phyloP scores from a whole-genome alignment of 2,888 invertebrate species.

The Agonopterix heracliana region DNA sequence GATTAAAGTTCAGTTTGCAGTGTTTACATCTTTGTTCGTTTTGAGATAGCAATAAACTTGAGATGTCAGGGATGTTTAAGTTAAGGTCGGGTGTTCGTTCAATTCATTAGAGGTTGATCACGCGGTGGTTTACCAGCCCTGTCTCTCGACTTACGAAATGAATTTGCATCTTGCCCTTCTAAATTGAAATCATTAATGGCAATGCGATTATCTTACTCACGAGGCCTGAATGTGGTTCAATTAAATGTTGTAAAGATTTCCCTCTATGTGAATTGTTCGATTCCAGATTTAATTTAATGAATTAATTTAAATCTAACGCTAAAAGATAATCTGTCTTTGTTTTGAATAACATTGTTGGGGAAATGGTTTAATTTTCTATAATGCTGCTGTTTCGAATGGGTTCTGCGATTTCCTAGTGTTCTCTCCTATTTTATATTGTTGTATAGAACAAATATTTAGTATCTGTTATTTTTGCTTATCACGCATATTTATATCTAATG shows the following conservation, averaged over 20 bases:
- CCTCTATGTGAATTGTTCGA: constrained; percentile 62
- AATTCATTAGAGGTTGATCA: constrained; percentile 47
- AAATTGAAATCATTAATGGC: constrained; percentile 71
- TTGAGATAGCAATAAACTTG: too few relatives aligned
- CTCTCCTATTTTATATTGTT: too few relatives aligned
- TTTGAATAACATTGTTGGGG: constrained; percentile 25
- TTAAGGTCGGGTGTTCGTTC: constrained; percentile 29
- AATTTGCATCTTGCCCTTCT: constrained; percentile 67
- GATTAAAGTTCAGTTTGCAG: constrained; percentile 6
- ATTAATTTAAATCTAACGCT: constrained; percentile 49
- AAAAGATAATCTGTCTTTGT: constrained; percentile 26
- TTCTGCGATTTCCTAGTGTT: too few relatives aligned
- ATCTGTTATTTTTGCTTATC: too few relatives aligned
- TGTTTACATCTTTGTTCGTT: too few relatives aligned
- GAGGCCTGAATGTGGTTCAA: constrained; percentile 58
- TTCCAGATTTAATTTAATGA: constrained; percentile 56
- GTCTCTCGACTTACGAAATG: constrained; percentile 37
- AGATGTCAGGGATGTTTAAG: constrained; percentile 10
- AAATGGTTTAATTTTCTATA: constrained; percentile 3
- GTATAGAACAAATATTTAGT: too few relatives aligned
- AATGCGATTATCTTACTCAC: constrained; percentile 71
- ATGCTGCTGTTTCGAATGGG: too few relatives aligned
- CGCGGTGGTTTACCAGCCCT: constrained; percentile 44
- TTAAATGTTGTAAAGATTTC: constrained; percentile 68
- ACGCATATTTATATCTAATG: too few relatives aligned